Percentiles rank a stretch among this genome's conserved stretches.
These are phyloP conservation scores for Crocallis elinguaria DNA, from an alignment of 2,888 invertebrate genomes.

Conservation along the genomic window DNA sequence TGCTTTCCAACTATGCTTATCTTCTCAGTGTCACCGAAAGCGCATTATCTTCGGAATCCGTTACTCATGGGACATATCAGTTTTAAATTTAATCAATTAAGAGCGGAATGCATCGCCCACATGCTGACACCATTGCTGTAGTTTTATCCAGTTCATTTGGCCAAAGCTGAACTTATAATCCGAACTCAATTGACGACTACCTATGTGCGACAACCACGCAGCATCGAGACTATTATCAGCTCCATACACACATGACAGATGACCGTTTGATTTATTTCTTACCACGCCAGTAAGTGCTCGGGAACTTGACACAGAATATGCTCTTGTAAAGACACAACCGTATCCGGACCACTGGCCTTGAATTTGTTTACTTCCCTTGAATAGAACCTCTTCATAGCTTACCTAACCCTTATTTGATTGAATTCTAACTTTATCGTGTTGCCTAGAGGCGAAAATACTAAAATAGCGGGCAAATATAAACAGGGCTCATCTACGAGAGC, in stretches of 20 bases:
- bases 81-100: slow-evolving; percentile 36
- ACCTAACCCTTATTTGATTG: slow-evolving; percentile 28
- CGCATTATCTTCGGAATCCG: slow-evolving; percentile 32
- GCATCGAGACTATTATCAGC: slow-evolving; percentile 30
- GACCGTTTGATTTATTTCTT: slow-evolving; percentile 37
- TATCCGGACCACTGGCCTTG: slow-evolving; percentile 12
- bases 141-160: slow-evolving; percentile 38
- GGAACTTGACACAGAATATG: slow-evolving; percentile 28
- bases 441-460: slow-evolving; percentile 31
- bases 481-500: slow-evolving; percentile 39
- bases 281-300: slow-evolving; percentile 10
- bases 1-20: slow-evolving; percentile 16
- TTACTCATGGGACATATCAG: slow-evolving; percentile 29
- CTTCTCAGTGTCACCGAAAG: slow-evolving; percentile 23
- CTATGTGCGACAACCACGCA: slow-evolving; percentile 24
- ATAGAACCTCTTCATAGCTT: slow-evolving; percentile 16
- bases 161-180: slow-evolving; percentile 35
- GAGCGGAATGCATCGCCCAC: slow-evolving; percentile 39
- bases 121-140: slow-evolving; percentile 34
- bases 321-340: slow-evolving; percentile 5
- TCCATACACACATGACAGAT: slow-evolving; percentile 26
- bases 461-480: slow-evolving; percentile 41
- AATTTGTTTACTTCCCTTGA: slow-evolving; percentile 19
- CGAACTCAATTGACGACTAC: slow-evolving; percentile 31
- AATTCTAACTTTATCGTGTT: slow-evolving; percentile 27